Conservation (phyloP, 1,140 invertebrate species). For the Diabrotica virgifera region DNA sequence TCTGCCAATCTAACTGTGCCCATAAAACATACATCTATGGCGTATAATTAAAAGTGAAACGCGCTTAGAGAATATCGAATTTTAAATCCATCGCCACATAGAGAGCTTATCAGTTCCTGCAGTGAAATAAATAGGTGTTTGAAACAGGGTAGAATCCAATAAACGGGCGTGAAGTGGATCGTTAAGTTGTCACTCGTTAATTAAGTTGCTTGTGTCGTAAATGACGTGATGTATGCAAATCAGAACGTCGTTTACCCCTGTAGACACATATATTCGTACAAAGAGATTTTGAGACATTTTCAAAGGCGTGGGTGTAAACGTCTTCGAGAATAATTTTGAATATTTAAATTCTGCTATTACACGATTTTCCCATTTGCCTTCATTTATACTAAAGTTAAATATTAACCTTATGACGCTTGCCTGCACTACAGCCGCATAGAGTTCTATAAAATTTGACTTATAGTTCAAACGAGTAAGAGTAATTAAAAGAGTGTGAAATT, state of each 20-base stretch:
- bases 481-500: no score
- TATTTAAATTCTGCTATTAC: not conserved
- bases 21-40: no score
- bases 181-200: slow-evolving; percentile 10
- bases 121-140: slow-evolving; percentile 2
- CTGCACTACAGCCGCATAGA: no score
- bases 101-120: slow-evolving; percentile 1
- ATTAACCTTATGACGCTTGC: not conserved
- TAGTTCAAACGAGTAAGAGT: no score
- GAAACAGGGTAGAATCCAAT: slow-evolving; percentile 2
- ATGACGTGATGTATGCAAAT: slow-evolving; percentile 12
- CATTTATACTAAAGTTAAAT: not conserved
- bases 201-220: slow-evolving; percentile 8
- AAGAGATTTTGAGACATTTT: not conserved
- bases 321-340: not conserved
- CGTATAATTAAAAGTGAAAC: no score
- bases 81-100: not conserved
- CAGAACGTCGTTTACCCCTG: slow-evolving; percentile 2
- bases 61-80: not conserved
- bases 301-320: not conserved
- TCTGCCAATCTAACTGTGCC: no score
- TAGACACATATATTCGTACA: not conserved
- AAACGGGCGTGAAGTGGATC: not conserved
- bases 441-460: no score
- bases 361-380: not conserved